A percentile compares a stretch with the other conserved stretches of the same genome.
These are phyloP conservation scores for Myripristis jacobus DNA, from an alignment of 2,797 vertebrate species.

Conservation along the genomic window DNA sequence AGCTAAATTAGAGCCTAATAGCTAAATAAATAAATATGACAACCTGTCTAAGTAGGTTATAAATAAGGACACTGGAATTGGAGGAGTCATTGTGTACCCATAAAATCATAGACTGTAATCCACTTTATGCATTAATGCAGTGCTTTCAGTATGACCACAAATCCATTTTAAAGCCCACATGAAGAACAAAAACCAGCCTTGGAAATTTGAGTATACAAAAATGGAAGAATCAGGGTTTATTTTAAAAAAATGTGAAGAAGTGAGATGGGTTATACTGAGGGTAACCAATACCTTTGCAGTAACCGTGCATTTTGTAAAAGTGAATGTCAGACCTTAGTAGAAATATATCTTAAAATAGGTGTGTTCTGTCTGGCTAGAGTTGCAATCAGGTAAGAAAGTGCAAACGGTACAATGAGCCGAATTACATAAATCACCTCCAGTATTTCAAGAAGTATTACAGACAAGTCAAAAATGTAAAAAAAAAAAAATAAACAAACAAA, in stretches of 20 bases:
- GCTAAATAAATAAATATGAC: too few species aligned
- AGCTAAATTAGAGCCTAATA: too few species aligned
- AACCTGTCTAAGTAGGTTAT: too few species aligned
- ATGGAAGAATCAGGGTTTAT: slow-evolving; percentile 73
- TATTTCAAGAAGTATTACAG: slow-evolving; percentile 35
- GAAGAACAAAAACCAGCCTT: slow-evolving; percentile 5
- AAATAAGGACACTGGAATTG: too few species aligned
- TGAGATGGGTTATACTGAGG: slow-evolving; percentile 27
- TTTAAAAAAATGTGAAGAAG: slow-evolving; percentile 54
- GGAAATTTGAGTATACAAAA: slow-evolving; percentile 46
- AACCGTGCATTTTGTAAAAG: slow-evolving; percentile 47
- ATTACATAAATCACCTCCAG: slow-evolving; percentile 22
- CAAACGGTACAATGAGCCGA: slow-evolving; percentile 32
- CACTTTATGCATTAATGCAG: not conserved
- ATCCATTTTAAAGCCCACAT: not conserved
- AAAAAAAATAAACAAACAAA: slow-evolving; percentile 54
- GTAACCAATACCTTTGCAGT: slow-evolving; percentile 24
- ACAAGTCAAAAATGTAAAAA: slow-evolving; percentile 14
- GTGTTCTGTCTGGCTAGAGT: slow-evolving; percentile 36
- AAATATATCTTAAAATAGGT: slow-evolving; percentile 26
- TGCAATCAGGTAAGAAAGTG: slow-evolving; percentile 36
- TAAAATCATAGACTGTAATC: not conserved
- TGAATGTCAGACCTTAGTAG: slow-evolving; percentile 17
- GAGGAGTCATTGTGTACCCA: too few species aligned
- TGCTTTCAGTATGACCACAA: not conserved